Evolutionary conservation across 2,797 vertebrate species (phyloP).

Genomic region (Pseudochromis fuscus): DNA sequence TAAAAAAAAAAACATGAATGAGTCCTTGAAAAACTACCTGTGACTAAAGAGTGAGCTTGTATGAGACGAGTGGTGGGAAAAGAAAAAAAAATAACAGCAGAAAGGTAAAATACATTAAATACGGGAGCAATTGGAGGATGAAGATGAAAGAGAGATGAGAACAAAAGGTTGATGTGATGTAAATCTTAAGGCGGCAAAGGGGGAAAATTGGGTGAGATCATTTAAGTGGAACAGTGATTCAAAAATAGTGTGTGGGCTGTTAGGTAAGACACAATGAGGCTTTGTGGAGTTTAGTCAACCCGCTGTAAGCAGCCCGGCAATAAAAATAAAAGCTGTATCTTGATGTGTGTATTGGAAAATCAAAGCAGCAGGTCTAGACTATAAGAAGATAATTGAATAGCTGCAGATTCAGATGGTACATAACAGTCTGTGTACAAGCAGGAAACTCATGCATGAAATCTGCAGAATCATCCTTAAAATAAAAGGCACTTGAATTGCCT

Average conservation of each 20-base stretch:
- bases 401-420: no score
- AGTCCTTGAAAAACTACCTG: conserved; percentile 10
- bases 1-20: not conserved
- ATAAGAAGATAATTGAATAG: no score
- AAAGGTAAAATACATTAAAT: conserved; percentile 6
- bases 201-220: not conserved
- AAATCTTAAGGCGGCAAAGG: not conserved
- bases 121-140: not conserved
- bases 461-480: conserved; percentile 32
- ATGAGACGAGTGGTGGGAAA: not conserved
- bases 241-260: not conserved
- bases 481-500: not conserved
- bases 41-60: not conserved
- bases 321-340: no score
- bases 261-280: no score
- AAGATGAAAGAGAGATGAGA: conserved; percentile 4
- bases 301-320: not conserved
- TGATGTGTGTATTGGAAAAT: no score
- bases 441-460: conserved; percentile 24
- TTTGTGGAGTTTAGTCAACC: no score
- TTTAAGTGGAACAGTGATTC: not conserved
- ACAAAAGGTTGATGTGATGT: not conserved
- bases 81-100: not conserved
- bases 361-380: no score
- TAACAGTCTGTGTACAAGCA: conserved; percentile 3